Evolutionary conservation across 2,888 invertebrate genomes (phyloP).

Genomic region (Limnephilus lunatus): DNA sequence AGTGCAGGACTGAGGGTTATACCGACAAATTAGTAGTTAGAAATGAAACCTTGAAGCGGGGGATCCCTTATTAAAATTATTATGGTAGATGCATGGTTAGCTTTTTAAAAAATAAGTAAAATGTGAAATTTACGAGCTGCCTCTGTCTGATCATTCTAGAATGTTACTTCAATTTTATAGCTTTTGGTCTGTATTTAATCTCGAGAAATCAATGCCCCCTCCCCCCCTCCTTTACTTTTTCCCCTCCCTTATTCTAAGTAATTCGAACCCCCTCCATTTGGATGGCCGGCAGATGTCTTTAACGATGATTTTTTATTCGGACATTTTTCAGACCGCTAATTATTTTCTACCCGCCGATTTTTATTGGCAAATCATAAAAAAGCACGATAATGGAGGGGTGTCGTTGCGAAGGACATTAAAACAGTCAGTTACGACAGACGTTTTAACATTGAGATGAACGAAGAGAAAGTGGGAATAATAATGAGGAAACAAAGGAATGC

Average conservation of each 20-base stretch:
- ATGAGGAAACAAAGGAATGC: neutral
- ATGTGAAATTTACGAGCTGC: constrained; percentile 32
- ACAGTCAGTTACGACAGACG: neutral
- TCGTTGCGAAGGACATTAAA: neutral
- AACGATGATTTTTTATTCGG: constrained; percentile 63
- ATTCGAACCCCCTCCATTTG: constrained; percentile 33
- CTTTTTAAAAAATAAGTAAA: too few relatives aligned
- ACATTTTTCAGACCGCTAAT: constrained; percentile 58
- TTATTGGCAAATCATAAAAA: constrained; percentile 64
- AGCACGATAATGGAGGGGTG: constrained; percentile 14
- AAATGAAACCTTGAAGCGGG: too few relatives aligned
- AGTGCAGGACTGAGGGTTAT: too few relatives aligned
- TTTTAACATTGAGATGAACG: neutral
- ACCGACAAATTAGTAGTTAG: too few relatives aligned
- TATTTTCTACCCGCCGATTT: constrained; percentile 60
- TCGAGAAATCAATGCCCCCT: constrained; percentile 64
- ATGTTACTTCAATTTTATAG: constrained; percentile 63
- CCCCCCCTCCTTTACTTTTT: constrained; percentile 12
- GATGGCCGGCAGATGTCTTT: constrained; percentile 62
- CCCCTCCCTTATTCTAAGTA: neutral
- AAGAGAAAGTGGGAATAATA: neutral
- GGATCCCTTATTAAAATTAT: too few relatives aligned
- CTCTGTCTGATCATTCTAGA: constrained; percentile 49
- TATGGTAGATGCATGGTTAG: too few relatives aligned
- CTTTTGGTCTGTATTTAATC: constrained; percentile 62